Base-by-base conservation (phyloP, 2,113 vertebrate genomes). In the Cephalopterus ornatus region DNA sequence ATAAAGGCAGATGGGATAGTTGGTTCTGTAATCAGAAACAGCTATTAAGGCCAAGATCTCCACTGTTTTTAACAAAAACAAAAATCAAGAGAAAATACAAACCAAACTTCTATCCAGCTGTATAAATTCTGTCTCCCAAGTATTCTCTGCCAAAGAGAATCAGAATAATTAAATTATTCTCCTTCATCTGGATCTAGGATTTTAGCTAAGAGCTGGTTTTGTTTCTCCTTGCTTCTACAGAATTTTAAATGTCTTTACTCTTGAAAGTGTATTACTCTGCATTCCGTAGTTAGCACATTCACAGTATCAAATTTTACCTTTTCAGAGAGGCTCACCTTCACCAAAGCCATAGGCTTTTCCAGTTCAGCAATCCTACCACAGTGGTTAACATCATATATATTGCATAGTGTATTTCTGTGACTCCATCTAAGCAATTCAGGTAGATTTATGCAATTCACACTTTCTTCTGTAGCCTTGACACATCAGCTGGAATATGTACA, bases 81-180 rank as follows among this genome's bases (percentile, higher is more conserved):
- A 81, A 89, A 95, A 47, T 14, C 47, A 44, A 93, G 87, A 96
- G 75, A 71, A 92, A 97, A 97, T 96, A 81, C 50, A 95, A 95
- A 93, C 84, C 26, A 35, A 93, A 53, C 44, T 63, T 95, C 81
- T 92, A 63, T 66, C 86, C 94, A 96, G 96, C 91, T 95, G 86
- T 70, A 67, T 35, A 93, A 91, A 85, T 91, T 75, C 65, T 47
- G 42, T 80, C 86, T 94, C 89, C 91, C 74, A 88, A 62, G 93
- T 63, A 42, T 50, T 88, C 15, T 65, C 71, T 86, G 95, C 85
- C 94, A 97, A 89, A 53, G 15, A 77, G 33, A 87, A 90, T 66
- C 73, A 85, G 33, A 63, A 56, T 53, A 87, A 95, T 92, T 88
- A 90, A 85, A 89, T 68, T 82, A 78, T 71, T 91, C 41, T 84